A percentile compares a stretch with the other conserved stretches of the same genome.
Evolutionary conservation across 92 coral and sea anemone species (phyloP).

Genomic region (Epizoanthus stellaris): DNA sequence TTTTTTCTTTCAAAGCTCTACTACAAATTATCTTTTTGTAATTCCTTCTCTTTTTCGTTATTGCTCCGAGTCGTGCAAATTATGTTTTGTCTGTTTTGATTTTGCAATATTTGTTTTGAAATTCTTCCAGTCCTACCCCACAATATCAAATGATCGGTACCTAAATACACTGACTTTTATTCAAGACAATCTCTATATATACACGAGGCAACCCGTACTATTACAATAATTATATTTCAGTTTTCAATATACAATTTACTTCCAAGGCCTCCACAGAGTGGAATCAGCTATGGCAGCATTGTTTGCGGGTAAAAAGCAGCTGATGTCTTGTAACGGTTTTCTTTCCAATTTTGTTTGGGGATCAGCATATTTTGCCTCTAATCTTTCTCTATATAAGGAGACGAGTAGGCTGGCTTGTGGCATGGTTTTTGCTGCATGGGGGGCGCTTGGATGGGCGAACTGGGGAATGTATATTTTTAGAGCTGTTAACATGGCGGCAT

Average conservation of each 20-base stretch:
- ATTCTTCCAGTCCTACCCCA: too few relatives aligned
- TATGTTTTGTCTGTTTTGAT: too few relatives aligned
- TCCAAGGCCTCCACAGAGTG: slow-evolving; percentile 26
- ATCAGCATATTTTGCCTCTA: not conserved
- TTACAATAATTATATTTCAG: too few relatives aligned
- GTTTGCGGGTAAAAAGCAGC: not conserved
- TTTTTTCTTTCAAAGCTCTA: too few relatives aligned
- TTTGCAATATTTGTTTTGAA: too few relatives aligned
- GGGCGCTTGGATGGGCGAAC: not conserved
- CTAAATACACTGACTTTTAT: too few relatives aligned
- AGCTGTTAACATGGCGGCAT: not conserved
- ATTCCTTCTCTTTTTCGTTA: too few relatives aligned
- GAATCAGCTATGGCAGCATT: not conserved
- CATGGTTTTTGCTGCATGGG: not conserved
- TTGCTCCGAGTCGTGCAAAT: too few relatives aligned
- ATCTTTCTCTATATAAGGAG: slow-evolving; percentile 3
- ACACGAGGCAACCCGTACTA: too few relatives aligned
- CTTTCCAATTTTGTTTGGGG: not conserved
- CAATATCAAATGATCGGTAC: too few relatives aligned
- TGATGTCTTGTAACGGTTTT: slow-evolving; percentile 12
- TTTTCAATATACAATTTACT: not conserved
- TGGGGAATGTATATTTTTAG: slow-evolving; percentile 18
- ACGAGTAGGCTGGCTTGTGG: slow-evolving; percentile 27
- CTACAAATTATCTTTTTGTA: too few relatives aligned
- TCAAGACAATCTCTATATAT: too few relatives aligned